phyloP scores from a whole-genome alignment of 1,140 invertebrate genomes.

The Saccostrea glomerata region DNA sequence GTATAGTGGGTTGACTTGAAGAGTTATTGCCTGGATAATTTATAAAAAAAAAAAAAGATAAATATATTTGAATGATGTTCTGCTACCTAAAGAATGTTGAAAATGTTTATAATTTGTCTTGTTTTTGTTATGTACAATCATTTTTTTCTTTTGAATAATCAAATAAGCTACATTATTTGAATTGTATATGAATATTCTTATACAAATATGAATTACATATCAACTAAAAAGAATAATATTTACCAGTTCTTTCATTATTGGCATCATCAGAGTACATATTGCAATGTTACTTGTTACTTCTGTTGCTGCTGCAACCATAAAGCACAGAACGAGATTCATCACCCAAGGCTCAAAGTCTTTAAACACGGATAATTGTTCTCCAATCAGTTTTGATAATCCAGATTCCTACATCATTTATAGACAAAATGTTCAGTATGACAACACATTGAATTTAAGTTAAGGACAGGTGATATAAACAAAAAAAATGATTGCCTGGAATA shows the following conservation, averaged over 20 bases:
- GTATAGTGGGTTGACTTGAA: conserved; percentile 88
- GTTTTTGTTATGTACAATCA: not conserved
- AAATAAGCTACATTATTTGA: no score
- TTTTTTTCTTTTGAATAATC: no score
- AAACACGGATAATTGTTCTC: conserved; percentile 67
- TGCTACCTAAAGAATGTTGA: not conserved
- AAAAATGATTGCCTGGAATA: no score
- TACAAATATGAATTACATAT: no score
- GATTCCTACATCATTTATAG: conserved; percentile 63
- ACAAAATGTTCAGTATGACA: not conserved
- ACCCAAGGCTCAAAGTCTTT: conserved; percentile 66
- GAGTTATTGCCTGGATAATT: conserved; percentile 77
- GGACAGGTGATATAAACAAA: no score
- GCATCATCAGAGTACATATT: conserved; percentile 80
- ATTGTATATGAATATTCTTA: no score
- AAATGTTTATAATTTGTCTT: not conserved
- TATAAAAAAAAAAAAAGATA: conserved; percentile 32
- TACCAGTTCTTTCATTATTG: conserved; percentile 79
- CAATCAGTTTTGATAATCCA: conserved; percentile 73
- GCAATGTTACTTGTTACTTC: conserved; percentile 81
- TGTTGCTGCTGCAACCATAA: conserved; percentile 78
- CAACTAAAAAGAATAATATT: conserved; percentile 30
- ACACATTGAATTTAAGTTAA: not conserved
- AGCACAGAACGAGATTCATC: conserved; percentile 75
- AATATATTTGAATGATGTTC: not conserved